Percentiles rank a stretch among this genome's conserved stretches.
Evolutionary conservation across 2,113 vertebrate genomes (phyloP).

Genomic region (Rafetus swinhoei): DNA sequence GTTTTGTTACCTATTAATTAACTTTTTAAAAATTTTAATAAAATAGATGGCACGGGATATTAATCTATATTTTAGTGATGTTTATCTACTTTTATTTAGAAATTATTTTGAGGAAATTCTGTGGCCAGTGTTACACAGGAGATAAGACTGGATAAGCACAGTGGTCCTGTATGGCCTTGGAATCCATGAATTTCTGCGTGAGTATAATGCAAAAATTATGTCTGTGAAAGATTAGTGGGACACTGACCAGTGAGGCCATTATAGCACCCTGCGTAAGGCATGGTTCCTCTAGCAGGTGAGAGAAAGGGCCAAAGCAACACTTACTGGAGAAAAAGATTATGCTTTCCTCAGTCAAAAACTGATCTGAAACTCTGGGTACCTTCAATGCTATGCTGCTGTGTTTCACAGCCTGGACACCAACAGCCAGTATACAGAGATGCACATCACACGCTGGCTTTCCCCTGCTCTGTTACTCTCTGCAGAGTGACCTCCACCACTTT

Average conservation of each 20-base stretch:
- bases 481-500: not conserved
- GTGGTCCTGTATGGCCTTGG: not conserved
- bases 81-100: not conserved
- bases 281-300: not conserved
- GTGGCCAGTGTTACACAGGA: not conserved
- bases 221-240: not conserved
- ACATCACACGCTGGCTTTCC: not conserved
- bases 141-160: not conserved
- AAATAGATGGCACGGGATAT: not conserved
- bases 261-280: not conserved
- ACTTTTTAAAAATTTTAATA: not conserved
- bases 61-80: not conserved
- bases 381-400: not conserved
- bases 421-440: not conserved
- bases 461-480: not conserved
- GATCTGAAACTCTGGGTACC: not conserved
- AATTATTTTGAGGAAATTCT: not conserved
- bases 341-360: not conserved
- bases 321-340: not conserved
- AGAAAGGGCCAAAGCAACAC: not conserved
- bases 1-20: not conserved
- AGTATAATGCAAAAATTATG: not conserved
- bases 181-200: not conserved
- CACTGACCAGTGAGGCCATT: not conserved
- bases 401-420: not conserved